Evolutionary conservation across 1,140 invertebrate genomes (phyloP), one percentile per base, ranked within the genome.

Genomic region (Drosophila busckii): DNA sequence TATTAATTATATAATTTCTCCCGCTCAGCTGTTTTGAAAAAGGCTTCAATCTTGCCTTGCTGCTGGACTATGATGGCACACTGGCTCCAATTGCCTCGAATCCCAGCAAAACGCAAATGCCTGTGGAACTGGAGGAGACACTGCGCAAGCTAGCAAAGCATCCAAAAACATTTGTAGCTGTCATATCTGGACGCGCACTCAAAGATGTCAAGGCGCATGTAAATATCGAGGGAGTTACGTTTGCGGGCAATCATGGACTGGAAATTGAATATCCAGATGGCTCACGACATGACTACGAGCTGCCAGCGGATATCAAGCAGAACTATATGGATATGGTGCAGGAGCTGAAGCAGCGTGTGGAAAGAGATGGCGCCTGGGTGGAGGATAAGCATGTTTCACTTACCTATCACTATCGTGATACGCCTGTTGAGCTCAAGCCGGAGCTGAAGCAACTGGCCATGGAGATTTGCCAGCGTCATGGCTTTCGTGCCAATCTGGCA

Each of bases 21-120:
- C 0, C 0, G 4, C 76, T 52, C 70, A 94, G 94, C 78, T 95
- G 95, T 76, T 92, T 96, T 48, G 94, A 92, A 41, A 90, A 92
- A 44, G 92, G 92, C n/a, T 90, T 93, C 53, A 95, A 95, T 83
- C 86, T 96, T 55, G 94, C 94, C 0, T 88, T 97, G 0, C 88
- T 97, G 0, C 86, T 97, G 48, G 95, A 97, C 87, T 97, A 96
- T 84, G 96, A 97, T 85, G 96, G 95, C 12, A 97, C 96, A 0
- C 86, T 97, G 53, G 94, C 95, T 0, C 94, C 95, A 0, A 94
- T 97, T 67, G 94, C 94, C 0, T 92, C 94, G 0, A 95, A 96
- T 89, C 96, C 95, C 0, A 93, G 95, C 85, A 89, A 96, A 17
- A 95, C 96, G 4, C 92, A 92, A 8, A 89, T 97, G 48, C 94